Percentiles rank a stretch among this genome's conserved stretches.
These are phyloP conservation scores for Limnephilus marmoratus DNA, from an alignment of 2,888 invertebrate genomes.

Conservation along the genomic window DNA sequence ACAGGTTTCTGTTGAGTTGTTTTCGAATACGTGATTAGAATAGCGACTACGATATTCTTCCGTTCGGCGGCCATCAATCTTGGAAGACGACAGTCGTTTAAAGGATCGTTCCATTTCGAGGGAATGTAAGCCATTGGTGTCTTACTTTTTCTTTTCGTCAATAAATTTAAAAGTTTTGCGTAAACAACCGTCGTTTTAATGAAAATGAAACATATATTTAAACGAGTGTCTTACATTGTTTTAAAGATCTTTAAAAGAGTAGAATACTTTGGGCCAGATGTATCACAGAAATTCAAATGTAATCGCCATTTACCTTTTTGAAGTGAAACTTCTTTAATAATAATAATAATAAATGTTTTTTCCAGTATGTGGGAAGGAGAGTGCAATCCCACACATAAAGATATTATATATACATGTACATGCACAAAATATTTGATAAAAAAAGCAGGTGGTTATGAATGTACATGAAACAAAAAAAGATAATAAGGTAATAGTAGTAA, in stretches of 20 bases:
- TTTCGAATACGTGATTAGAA: constrained; percentile 48
- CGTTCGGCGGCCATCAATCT: constrained; percentile 41
- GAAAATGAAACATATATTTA: not conserved
- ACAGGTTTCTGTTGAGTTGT: constrained; percentile 36
- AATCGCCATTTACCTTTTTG: no score
- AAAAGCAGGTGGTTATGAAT: no score
- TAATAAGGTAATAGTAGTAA: no score
- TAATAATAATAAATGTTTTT: no score
- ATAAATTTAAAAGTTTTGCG: not conserved
- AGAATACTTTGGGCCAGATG: not conserved
- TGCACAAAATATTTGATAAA: no score
- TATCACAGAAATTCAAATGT: no score
- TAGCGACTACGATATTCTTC: constrained; percentile 4
- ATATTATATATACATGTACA: no score
- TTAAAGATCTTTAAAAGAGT: not conserved
- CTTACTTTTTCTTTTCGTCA: not conserved
- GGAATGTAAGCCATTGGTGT: not conserved
- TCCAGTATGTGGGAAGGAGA: no score
- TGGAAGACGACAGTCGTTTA: constrained; percentile 41
- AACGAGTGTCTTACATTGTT: not conserved
- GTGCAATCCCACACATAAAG: no score
- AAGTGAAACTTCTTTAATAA: no score
- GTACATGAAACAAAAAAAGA: no score
- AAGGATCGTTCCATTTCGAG: not conserved
- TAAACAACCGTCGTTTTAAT: not conserved